These are phyloP conservation scores for Halesus radiatus DNA, from an alignment of 1,140 invertebrate genomes.

Conservation along the genomic window DNA sequence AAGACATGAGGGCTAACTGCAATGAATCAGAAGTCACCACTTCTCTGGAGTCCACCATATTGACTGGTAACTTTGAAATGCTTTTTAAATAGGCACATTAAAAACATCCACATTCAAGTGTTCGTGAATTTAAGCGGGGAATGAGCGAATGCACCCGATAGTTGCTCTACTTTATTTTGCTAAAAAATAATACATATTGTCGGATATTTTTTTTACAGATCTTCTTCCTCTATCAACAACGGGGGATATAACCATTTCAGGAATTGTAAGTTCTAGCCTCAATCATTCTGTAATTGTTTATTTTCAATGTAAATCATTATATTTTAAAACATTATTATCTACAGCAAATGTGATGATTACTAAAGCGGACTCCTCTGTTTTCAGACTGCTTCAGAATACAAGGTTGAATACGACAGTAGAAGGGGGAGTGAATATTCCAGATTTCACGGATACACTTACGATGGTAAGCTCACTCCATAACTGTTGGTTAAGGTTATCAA, in stretches of 20 bases:
- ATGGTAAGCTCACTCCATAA: constrained; percentile 71
- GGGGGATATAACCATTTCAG: constrained; percentile 86
- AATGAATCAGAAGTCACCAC: constrained; percentile 81
- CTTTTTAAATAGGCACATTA: too few relatives aligned
- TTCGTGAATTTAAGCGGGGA: too few relatives aligned
- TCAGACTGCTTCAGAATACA: constrained; percentile 92
- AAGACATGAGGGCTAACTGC: constrained; percentile 73
- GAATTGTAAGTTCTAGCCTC: constrained; percentile 80
- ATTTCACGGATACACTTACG: constrained; percentile 97
- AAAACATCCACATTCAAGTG: too few relatives aligned
- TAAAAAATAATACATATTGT: too few relatives aligned
- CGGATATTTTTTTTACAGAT: constrained; percentile 60
- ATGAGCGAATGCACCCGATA: too few relatives aligned
- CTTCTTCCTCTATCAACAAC: constrained; percentile 73
- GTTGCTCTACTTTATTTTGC: too few relatives aligned
- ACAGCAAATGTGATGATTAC: too few relatives aligned
- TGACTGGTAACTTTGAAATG: constrained; percentile 76
- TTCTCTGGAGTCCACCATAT: constrained; percentile 91
- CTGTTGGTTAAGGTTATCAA: too few relatives aligned
- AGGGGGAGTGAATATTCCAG: constrained; percentile 88
- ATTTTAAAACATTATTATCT: too few relatives aligned
- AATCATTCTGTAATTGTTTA: background rate
- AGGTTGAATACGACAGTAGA: constrained; percentile 84
- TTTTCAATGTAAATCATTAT: too few relatives aligned
- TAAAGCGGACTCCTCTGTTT: background rate